Evolutionary conservation across 2,113 vertebrate species (phyloP), one percentile per base, ranked within the genome.

Genomic region (Maccullochella peelii): DNA sequence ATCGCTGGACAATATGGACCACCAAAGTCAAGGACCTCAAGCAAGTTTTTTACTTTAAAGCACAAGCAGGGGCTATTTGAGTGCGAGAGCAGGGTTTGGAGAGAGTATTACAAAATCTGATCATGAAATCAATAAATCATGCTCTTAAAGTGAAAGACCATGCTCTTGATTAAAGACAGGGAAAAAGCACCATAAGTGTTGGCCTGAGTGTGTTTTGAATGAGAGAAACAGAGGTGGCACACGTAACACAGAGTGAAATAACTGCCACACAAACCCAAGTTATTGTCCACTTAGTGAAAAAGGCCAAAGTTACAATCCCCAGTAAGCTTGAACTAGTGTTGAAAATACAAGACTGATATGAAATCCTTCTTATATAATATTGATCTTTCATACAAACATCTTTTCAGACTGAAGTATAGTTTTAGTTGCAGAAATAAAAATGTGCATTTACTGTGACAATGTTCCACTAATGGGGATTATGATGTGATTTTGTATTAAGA

Each of bases 401-500:
- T 40, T 14, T 62, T 76, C 14, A 55, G 50, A 44, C 42, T 70
- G 47, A 77, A 27, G 11, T 25, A 20, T 33, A 44, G 42, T 57
- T 65, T 70, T 25, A 33, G 27, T 70, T 33, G 3, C 23, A 77
- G 16, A 47, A 73, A 86, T 69, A 62, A 54, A 67, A 66, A 47
- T 72, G 47, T 57, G 20, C 20, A 63, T 68, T 73, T 62, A 65
- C 25, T 16, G 14, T 49, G 42, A 67, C 47, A 18, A 16, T 30
- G 15, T 30, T 79, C 76, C 58, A 57, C 57, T 55, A 30, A 25
- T 88, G 33, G 25, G 47, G 54, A 58, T 66, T 8, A 65, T 50
- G 8, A 66, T n/a, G 30, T 66, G 8, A 77, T 73, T 84, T 66
- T 81, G 36, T 65, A 23, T 77, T 68, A 36, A 71, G 27, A 54